phyloP scores from a whole-genome alignment of 1,140 invertebrate species.

The Tetragonula clypearis region DNA sequence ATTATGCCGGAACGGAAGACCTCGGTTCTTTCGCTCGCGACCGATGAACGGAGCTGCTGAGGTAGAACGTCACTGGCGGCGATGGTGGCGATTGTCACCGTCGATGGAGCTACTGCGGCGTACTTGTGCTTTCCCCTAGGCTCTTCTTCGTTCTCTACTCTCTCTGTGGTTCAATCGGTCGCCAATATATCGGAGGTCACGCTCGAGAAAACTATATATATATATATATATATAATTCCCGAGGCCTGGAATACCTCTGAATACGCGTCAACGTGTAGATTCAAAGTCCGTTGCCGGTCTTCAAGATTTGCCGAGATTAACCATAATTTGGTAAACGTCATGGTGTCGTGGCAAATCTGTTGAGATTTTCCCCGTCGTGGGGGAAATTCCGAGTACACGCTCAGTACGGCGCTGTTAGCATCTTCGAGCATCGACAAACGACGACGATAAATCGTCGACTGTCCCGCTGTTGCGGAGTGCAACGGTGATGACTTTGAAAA shows the following conservation, averaged over 20 bases:
- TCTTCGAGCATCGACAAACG: too few relatives aligned
- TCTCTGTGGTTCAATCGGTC: background rate
- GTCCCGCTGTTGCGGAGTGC: background rate
- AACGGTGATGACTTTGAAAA: conserved; percentile 29
- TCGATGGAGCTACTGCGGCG: conserved; percentile 17
- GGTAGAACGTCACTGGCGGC: conserved; percentile 16
- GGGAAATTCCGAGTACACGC: background rate
- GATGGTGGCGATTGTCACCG: background rate
- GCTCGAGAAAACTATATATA: background rate
- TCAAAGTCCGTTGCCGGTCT: too few relatives aligned
- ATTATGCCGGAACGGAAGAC: conserved; percentile 72
- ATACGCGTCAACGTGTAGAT: too few relatives aligned
- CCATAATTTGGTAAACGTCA: too few relatives aligned
- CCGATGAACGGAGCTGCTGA: conserved; percentile 48
- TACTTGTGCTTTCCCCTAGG: conserved; percentile 27
- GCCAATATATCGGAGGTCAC: too few relatives aligned
- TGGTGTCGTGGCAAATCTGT: too few relatives aligned
- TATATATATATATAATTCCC: fast-evolving
- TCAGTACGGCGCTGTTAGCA: too few relatives aligned
- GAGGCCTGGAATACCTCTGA: too few relatives aligned
- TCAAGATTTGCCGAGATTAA: too few relatives aligned
- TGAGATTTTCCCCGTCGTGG: too few relatives aligned
- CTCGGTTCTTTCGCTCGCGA: conserved; percentile 46
- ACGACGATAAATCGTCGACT: background rate
- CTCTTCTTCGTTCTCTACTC: background rate